Evolutionary conservation across 53 echinoderm and acorn worm genomes (phyloP).

Genomic region (Echinometra lucunter): DNA sequence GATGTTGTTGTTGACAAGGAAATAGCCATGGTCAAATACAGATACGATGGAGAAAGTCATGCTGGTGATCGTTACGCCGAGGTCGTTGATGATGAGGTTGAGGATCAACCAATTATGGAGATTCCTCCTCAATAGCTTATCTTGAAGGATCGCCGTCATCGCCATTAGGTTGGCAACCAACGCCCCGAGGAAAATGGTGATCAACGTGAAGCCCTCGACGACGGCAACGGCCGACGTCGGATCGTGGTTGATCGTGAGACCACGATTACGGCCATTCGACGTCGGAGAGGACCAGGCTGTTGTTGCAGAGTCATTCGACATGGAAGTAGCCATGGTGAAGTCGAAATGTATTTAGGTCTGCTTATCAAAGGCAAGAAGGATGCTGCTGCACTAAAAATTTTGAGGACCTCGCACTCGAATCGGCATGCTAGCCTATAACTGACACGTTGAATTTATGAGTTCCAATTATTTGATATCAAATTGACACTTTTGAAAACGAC

Average conservation of each 20-base stretch:
- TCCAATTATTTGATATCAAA: neutral
- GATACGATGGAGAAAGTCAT: conserved; percentile 25
- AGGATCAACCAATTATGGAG: conserved; percentile 27
- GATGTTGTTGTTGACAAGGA: neutral
- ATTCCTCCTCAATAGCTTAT: neutral
- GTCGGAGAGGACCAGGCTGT: neutral
- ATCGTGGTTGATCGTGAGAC: neutral
- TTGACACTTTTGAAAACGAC: neutral
- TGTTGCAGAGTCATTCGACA: neutral
- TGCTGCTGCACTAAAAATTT: too few species aligned
- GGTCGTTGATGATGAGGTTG: conserved; percentile 29
- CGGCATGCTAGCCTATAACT: neutral
- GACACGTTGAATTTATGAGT: neutral
- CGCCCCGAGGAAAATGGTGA: neutral
- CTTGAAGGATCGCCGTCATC: neutral
- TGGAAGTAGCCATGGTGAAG: neutral
- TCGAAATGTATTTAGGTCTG: neutral
- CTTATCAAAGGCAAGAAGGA: too few species aligned
- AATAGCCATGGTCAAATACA: neutral
- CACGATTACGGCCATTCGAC: neutral
- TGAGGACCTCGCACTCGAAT: neutral
- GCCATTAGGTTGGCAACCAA: neutral
- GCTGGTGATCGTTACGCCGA: conserved; percentile 12
- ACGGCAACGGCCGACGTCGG: conserved; percentile 28
- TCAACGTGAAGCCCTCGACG: neutral